Conservation (phyloP, 2,888 invertebrate species). For the Drepana falcataria region DNA sequence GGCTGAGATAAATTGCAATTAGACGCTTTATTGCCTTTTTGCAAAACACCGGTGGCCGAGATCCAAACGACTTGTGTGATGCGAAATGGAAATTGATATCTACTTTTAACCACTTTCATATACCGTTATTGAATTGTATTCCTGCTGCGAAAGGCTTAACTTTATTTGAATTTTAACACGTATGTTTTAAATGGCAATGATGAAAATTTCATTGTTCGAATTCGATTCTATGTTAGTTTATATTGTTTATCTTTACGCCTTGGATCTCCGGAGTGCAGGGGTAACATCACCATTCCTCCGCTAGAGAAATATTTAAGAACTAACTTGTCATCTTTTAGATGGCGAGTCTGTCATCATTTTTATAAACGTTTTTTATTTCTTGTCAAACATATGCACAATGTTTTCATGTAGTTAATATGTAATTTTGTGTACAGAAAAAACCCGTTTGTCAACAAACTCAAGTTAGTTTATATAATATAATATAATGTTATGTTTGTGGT, state of each 20-base stretch:
- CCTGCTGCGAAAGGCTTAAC: not conserved
- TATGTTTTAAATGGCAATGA: not conserved
- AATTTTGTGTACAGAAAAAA: too few species aligned
- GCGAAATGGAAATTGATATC: conserved; percentile 9
- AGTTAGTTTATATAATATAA: not conserved
- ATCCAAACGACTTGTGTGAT: conserved; percentile 12
- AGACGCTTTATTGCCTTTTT: conserved; percentile 24
- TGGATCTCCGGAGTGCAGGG: too few species aligned
- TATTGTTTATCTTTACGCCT: too few species aligned
- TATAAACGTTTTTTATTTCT: too few species aligned
- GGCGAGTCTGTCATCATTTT: too few species aligned
- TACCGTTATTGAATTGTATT: conserved; percentile 21
- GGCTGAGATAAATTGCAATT: conserved; percentile 30
- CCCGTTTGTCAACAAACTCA: too few species aligned
- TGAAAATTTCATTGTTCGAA: not conserved
- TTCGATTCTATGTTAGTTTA: too few species aligned
- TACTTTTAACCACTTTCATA: conserved; percentile 5
- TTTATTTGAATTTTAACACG: conserved; percentile 1
- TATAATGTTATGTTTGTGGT: not conserved
- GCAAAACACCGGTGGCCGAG: conserved; percentile 11
- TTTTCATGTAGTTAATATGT: too few species aligned
- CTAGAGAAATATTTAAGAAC: too few species aligned
- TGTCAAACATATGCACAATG: too few species aligned
- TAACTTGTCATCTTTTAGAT: too few species aligned
- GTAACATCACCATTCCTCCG: too few species aligned